A percentile compares a stretch with the other conserved stretches of the same genome.
Conservation (phyloP, 2,888 invertebrate genomes). For the Saturnia japonica region DNA sequence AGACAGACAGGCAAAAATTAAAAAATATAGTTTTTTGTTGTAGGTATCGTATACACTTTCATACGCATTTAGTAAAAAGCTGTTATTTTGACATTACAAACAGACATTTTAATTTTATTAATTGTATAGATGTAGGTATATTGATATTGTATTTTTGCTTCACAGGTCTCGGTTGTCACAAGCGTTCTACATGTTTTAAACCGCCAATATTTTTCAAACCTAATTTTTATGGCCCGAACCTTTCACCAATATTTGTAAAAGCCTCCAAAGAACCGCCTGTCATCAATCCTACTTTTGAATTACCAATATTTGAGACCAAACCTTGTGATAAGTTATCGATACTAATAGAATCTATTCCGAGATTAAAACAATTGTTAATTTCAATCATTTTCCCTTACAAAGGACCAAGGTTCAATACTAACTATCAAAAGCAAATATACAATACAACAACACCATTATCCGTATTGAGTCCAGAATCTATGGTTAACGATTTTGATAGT, state of each 20-base stretch:
- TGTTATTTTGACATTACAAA: too few species aligned
- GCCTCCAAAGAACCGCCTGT: not conserved
- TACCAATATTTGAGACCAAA: not conserved
- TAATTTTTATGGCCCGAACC: not conserved
- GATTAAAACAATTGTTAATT: too few species aligned
- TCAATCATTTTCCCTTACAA: not conserved
- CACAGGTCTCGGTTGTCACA: constrained; percentile 1
- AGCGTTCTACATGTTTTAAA: not conserved
- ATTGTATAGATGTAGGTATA: not conserved
- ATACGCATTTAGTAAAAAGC: too few species aligned
- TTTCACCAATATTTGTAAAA: not conserved
- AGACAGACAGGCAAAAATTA: too few species aligned
- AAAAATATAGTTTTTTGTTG: too few species aligned
- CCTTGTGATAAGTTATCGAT: not conserved
- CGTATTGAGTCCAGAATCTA: not conserved
- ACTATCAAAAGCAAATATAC: not conserved
- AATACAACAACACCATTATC: not conserved
- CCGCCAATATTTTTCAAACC: not conserved
- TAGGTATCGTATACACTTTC: too few species aligned
- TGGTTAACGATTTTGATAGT: not conserved
- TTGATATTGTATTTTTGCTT: not conserved
- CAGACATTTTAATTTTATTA: too few species aligned
- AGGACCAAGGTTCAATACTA: not conserved
- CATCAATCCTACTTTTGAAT: not conserved
- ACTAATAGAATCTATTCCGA: not conserved